phyloP scores from a whole-genome alignment of 2,113 vertebrate genomes.

The Rhynchomys soricoides region DNA sequence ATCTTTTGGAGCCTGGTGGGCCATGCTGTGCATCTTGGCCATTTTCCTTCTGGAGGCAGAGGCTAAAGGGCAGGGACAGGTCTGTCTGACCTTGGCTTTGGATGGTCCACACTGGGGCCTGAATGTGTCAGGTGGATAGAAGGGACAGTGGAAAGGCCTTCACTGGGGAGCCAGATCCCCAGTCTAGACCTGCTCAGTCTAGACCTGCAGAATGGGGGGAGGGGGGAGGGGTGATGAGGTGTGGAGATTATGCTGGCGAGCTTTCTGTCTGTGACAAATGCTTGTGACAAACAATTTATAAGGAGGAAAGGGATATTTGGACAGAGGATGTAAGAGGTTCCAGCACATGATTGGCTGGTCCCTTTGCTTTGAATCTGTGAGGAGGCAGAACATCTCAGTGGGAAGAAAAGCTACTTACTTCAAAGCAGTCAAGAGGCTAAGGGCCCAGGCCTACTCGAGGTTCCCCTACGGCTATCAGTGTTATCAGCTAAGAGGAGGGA shows the following conservation, averaged over 20 bases:
- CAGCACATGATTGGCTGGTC: not conserved
- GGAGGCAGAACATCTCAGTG: not conserved
- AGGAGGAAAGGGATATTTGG: not conserved
- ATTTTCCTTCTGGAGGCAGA: constrained; percentile 22
- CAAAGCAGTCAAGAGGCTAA: not conserved
- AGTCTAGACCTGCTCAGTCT: not conserved
- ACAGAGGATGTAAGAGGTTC: not conserved
- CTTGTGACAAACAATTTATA: not conserved
- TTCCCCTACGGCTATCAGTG: not conserved
- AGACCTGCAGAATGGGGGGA: not conserved
- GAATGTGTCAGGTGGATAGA: not conserved
- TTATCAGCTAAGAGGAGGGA: not conserved
- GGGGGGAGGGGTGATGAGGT: not conserved
- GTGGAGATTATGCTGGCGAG: not conserved
- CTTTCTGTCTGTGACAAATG: not conserved
- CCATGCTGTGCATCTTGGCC: not conserved
- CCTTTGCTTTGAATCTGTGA: not conserved
- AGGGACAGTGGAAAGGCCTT: not conserved
- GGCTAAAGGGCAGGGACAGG: not conserved
- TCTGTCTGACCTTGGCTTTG: constrained; percentile 25
- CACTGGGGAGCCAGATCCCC: not conserved
- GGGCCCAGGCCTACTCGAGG: not conserved
- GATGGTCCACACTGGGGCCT: not conserved
- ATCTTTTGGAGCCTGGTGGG: not conserved
- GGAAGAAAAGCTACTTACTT: not conserved